These are phyloP conservation scores for Heliconius melpomene DNA, from an alignment of 1,140 invertebrate species.

Conservation along the genomic window DNA sequence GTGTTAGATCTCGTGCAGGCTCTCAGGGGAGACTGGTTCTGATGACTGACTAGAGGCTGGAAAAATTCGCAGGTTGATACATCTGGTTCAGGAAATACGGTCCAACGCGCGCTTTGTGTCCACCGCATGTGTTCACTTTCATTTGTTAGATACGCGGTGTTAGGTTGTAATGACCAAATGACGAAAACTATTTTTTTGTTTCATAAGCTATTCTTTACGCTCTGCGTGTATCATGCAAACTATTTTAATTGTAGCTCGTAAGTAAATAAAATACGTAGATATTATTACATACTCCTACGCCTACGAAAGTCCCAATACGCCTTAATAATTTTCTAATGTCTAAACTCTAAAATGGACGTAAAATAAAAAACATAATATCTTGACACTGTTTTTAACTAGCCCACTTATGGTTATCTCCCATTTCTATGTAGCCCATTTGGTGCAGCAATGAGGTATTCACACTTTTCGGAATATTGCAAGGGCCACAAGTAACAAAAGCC, in stretches of 20 bases:
- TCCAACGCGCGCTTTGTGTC: constrained; percentile 69
- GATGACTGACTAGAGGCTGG: constrained; percentile 20
- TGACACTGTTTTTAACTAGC: neutral
- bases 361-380: neutral
- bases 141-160: constrained; percentile 40
- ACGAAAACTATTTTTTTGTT: constrained; percentile 32
- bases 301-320: no score
- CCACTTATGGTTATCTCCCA: no score
- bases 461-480: no score
- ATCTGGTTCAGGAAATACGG: constrained; percentile 62
- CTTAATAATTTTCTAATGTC: neutral
- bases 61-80: constrained; percentile 36
- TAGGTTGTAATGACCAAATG: constrained; percentile 36
- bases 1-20: constrained; percentile 10
- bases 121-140: constrained; percentile 62
- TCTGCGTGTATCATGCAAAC: constrained; percentile 34
- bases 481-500: no score
- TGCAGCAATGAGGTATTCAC: no score
- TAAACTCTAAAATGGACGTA: neutral
- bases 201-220: constrained; percentile 27
- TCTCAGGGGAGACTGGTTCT: constrained; percentile 14
- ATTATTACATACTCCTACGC: neutral
- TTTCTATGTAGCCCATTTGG: no score
- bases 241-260: constrained; percentile 10
- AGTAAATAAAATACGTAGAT: neutral